Percentiles rank a stretch among this genome's conserved stretches.
phyloP scores from a whole-genome alignment of 2,797 vertebrate species.

The Acanthis flammea region DNA sequence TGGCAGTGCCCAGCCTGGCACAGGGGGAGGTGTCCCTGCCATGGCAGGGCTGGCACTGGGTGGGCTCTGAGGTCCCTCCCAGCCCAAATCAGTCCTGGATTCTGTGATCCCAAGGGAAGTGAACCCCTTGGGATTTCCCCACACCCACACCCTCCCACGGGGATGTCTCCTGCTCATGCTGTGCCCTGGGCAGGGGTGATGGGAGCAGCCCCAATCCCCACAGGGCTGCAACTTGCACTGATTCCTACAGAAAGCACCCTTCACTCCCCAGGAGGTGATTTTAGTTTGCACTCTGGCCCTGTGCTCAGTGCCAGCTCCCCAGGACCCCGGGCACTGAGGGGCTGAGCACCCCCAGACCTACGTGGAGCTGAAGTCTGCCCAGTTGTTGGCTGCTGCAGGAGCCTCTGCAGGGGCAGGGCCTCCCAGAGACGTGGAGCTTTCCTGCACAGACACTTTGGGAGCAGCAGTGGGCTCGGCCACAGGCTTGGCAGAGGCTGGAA shows the following conservation, averaged over 20 bases:
- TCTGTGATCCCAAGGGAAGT: background rate
- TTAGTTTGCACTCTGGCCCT: background rate
- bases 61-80: rapidly evolving
- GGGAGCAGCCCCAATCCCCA: background rate
- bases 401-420: slow-evolving; percentile 71
- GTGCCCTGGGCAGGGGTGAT: background rate
- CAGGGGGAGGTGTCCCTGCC: background rate
- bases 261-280: background rate
- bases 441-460: slow-evolving; percentile 75
- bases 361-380: slow-evolving; percentile 99
- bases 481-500: slow-evolving; percentile 81
- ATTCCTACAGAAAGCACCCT: background rate
- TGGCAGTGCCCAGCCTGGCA: background rate
- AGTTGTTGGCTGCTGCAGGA: slow-evolving; percentile 84
- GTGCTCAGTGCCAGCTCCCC: background rate
- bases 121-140: background rate
- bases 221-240: background rate
- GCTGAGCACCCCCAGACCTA: slow-evolving; percentile 69
- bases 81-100: background rate
- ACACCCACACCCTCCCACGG: background rate
- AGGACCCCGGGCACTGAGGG: background rate
- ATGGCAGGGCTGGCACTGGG: rapidly evolving
- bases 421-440: slow-evolving; percentile 65
- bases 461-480: slow-evolving; percentile 57
- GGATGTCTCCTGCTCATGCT: background rate